Percentiles rank a stretch among this genome's conserved stretches.
phyloP scores from a whole-genome alignment of 2,888 invertebrate species.

The Rosalia funebris region DNA sequence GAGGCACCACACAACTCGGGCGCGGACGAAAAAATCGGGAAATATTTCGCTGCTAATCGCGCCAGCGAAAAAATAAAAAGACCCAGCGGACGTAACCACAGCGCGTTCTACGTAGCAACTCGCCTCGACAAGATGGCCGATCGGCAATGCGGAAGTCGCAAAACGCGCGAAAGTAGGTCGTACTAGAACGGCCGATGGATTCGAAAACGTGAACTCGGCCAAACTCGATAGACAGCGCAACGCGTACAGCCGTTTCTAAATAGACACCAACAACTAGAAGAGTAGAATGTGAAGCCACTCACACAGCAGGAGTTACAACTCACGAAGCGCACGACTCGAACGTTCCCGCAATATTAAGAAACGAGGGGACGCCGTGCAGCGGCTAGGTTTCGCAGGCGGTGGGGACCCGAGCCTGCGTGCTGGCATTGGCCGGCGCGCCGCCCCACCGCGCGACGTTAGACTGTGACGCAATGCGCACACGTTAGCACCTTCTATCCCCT shows the following conservation, averaged over 20 bases:
- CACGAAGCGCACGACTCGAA: conserved; percentile 64
- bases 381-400: conserved; percentile 43
- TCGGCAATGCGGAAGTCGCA: conserved; percentile 64
- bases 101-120: conserved; percentile 27
- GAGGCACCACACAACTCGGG: conserved; percentile 11
- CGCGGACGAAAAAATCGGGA: background rate
- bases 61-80: conserved; percentile 22
- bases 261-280: background rate
- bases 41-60: background rate
- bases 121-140: conserved; percentile 62
- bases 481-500: conserved; percentile 46
- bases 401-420: conserved; percentile 41
- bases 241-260: no score
- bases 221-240: background rate
- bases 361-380: conserved; percentile 47
- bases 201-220: conserved; percentile 21
- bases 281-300: conserved; percentile 1
- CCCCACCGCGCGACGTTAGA: conserved; percentile 48
- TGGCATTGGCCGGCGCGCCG: conserved; percentile 47
- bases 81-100: background rate
- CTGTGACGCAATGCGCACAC: conserved; percentile 57
- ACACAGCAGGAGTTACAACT: conserved; percentile 10
- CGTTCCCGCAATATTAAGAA: conserved; percentile 60
- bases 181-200: conserved; percentile 22
- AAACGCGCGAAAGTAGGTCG: conserved; percentile 67